These are phyloP conservation scores for Formica selysi DNA, from an alignment of 1,140 invertebrate genomes.

Conservation along the genomic window DNA sequence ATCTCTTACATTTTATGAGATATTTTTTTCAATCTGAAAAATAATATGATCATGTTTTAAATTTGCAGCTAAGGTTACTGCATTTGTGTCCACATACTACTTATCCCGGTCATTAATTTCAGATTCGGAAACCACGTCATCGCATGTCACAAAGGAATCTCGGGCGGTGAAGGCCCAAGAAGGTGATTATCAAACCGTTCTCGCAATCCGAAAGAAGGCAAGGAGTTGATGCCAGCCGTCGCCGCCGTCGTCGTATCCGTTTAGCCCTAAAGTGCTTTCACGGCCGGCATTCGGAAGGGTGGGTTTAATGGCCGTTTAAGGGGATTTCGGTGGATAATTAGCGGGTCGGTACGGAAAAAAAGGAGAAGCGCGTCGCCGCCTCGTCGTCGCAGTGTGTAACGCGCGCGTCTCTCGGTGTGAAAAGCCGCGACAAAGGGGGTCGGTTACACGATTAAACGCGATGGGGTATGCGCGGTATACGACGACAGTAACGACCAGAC, in stretches of 20 bases:
- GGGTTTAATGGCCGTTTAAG: constrained; percentile 81
- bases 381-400: constrained; percentile 10
- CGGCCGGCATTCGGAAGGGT: constrained; percentile 72
- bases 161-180: neutral
- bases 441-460: constrained; percentile 81
- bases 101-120: constrained; percentile 48
- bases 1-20: neutral
- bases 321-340: constrained; percentile 81
- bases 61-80: neutral
- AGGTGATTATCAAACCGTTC: constrained; percentile 65
- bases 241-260: constrained; percentile 63
- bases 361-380: constrained; percentile 34
- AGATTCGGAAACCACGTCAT: neutral
- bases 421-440: constrained; percentile 77
- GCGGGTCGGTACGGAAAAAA: constrained; percentile 61
- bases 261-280: constrained; percentile 76
- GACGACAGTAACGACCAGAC: constrained; percentile 25
- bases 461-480: constrained; percentile 47
- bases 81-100: constrained; percentile 19
- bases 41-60: neutral
- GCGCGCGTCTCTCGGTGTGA: constrained; percentile 69
- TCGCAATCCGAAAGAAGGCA: constrained; percentile 22
- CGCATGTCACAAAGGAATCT: constrained; percentile 32
- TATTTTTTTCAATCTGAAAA: neutral
- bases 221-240: constrained; percentile 40